Percentiles rank a stretch among this genome's conserved stretches.
These are phyloP conservation scores for Montipora foliosa DNA, from an alignment of 64 coral and sea anemone genomes.

Conservation along the genomic window DNA sequence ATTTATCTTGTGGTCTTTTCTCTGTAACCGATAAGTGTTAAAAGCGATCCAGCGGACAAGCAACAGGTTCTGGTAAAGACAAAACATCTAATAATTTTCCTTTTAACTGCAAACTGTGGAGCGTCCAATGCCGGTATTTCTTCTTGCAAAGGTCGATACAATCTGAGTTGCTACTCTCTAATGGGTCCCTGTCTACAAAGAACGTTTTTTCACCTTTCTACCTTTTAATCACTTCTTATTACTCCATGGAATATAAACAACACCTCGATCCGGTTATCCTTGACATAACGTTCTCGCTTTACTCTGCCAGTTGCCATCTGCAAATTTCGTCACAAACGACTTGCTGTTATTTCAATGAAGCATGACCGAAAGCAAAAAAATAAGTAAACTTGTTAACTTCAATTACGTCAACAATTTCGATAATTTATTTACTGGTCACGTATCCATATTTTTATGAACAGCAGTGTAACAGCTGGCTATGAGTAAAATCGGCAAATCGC, in stretches of 20 bases:
- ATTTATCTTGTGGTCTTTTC: slow-evolving; percentile 13
- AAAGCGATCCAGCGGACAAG: not conserved
- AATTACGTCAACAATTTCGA: not conserved
- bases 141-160: too few species aligned
- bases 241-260: too few species aligned
- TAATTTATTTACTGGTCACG: not conserved
- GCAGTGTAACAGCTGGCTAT: not conserved
- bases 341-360: not conserved
- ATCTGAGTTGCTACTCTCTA: not conserved
- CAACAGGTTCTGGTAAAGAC: too few species aligned
- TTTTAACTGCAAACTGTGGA: not conserved
- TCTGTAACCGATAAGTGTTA: not conserved
- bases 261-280: too few species aligned
- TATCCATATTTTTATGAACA: not conserved
- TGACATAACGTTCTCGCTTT: too few species aligned
- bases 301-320: too few species aligned
- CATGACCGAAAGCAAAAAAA: not conserved
- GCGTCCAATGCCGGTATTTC: too few species aligned
- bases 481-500: not conserved
- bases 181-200: not conserved
- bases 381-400: not conserved
- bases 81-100: not conserved
- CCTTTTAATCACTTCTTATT: too few species aligned
- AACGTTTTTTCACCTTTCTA: too few species aligned
- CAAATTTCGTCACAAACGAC: not conserved